Evolutionary conservation across 2,888 invertebrate species (phyloP).

Genomic region (Dicranocentrus wangi): DNA sequence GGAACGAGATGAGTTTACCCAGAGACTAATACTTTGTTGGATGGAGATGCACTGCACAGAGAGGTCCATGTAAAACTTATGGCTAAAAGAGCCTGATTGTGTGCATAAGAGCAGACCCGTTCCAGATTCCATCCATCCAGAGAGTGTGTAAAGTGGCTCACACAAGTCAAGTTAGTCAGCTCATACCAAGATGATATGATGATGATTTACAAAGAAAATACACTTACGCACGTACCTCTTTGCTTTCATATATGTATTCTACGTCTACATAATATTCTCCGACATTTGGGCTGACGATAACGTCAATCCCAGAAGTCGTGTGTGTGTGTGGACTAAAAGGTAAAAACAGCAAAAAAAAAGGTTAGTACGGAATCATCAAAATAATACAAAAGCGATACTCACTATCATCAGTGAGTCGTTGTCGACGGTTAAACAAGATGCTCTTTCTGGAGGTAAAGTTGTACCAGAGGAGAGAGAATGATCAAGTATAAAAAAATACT

Average conservation of each 20-base stretch:
- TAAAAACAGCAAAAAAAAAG: neutral
- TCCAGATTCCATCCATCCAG: neutral
- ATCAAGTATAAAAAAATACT: too few species aligned
- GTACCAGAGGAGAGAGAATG: neutral
- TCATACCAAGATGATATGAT: constrained; percentile 5
- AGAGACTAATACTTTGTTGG: too few species aligned
- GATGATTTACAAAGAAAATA: constrained; percentile 16
- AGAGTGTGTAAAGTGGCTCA: neutral
- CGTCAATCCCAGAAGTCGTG: neutral
- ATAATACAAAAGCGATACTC: neutral
- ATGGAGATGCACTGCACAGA: too few species aligned
- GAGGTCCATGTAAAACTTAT: too few species aligned
- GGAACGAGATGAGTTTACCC: too few species aligned
- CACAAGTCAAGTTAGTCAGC: too few species aligned
- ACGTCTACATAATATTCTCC: neutral
- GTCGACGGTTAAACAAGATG: neutral
- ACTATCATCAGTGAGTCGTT: neutral
- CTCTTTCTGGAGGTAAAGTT: neutral
- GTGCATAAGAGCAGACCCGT: constrained; percentile 1
- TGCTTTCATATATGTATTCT: too few species aligned
- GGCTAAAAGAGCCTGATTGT: too few species aligned
- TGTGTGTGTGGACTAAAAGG: neutral
- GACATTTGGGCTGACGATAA: neutral
- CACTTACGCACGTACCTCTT: constrained; percentile 12
- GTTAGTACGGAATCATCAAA: too few species aligned